These are phyloP conservation scores for Hemaris fuciformis DNA, from an alignment of 2,888 invertebrate species.

Conservation along the genomic window DNA sequence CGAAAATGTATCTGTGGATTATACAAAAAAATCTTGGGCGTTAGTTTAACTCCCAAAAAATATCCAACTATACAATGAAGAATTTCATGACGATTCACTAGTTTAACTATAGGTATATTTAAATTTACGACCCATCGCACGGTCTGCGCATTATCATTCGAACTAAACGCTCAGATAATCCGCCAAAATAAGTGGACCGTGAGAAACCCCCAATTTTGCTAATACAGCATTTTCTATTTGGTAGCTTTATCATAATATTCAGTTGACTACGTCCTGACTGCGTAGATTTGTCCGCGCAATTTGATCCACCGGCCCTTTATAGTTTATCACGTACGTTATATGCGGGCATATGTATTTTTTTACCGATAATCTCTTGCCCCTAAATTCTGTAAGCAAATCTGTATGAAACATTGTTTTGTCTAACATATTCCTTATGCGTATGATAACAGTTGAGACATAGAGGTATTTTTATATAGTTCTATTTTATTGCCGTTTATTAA, in stretches of 20 bases:
- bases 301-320: slow-evolving; percentile 23
- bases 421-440: background rate
- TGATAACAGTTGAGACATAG: background rate
- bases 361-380: background rate
- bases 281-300: slow-evolving; percentile 30
- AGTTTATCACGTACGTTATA: background rate
- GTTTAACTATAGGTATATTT: too few species aligned
- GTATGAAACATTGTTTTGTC: slow-evolving; percentile 2
- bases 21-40: too few species aligned
- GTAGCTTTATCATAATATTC: slow-evolving; percentile 33
- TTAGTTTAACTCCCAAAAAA: too few species aligned
- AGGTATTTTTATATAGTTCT: too few species aligned
- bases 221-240: slow-evolving; percentile 23
- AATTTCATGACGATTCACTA: too few species aligned
- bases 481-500: background rate
- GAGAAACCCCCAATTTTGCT: slow-evolving; percentile 28
- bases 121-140: too few species aligned
- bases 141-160: background rate
- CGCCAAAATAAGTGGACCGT: slow-evolving; percentile 16
- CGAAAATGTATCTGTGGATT: too few species aligned
- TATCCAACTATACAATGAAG: too few species aligned
- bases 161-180: background rate
- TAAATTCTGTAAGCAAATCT: slow-evolving; percentile 4
- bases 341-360: slow-evolving; percentile 3
- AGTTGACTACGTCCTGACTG: slow-evolving; percentile 28